Conservation (phyloP, 1,140 invertebrate species). For the Drosophila lini region DNA sequence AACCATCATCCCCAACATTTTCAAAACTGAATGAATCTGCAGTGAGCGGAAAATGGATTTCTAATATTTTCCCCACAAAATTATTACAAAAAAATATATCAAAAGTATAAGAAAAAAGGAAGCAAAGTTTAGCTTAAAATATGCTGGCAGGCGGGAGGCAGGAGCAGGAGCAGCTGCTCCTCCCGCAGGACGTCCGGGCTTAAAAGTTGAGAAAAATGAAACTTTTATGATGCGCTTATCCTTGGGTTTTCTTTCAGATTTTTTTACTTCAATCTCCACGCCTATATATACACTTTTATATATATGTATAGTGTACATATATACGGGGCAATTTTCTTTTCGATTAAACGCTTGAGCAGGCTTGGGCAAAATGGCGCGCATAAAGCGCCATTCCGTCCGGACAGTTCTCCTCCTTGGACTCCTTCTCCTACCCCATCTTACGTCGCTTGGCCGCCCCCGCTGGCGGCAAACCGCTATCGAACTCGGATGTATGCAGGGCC, state of each 20-base stretch:
- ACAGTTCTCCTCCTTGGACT: neutral
- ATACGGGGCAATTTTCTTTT: slow-evolving; percentile 69
- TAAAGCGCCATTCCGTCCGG: slow-evolving; percentile 43
- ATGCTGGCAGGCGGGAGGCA: slow-evolving; percentile 46
- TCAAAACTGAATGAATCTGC: slow-evolving; percentile 80
- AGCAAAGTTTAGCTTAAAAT: slow-evolving; percentile 62
- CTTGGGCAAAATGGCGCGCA: slow-evolving; percentile 63
- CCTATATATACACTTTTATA: slow-evolving; percentile 7
- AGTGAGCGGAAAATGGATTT: slow-evolving; percentile 84
- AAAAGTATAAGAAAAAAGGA: slow-evolving; percentile 12
- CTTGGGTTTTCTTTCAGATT: slow-evolving; percentile 1
- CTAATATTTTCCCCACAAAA: slow-evolving; percentile 69
- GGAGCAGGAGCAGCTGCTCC: neutral
- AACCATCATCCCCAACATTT: slow-evolving; percentile 54
- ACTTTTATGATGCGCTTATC: slow-evolving; percentile 74
- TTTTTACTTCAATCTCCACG: slow-evolving; percentile 4
- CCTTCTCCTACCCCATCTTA: slow-evolving; percentile 45
- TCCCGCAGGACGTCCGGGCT: slow-evolving; percentile 82
- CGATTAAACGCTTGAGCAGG: slow-evolving; percentile 81
- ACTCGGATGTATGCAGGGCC: slow-evolving; percentile 76
- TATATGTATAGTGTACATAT: slow-evolving; percentile 3
- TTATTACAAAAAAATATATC: slow-evolving; percentile 27
- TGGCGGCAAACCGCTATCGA: slow-evolving; percentile 75
- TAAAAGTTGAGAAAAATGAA: slow-evolving; percentile 84
- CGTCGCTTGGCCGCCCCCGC: slow-evolving; percentile 44